These are phyloP conservation scores for Synergus itoensis DNA, from an alignment of 2,888 invertebrate species.

Conservation along the genomic window DNA sequence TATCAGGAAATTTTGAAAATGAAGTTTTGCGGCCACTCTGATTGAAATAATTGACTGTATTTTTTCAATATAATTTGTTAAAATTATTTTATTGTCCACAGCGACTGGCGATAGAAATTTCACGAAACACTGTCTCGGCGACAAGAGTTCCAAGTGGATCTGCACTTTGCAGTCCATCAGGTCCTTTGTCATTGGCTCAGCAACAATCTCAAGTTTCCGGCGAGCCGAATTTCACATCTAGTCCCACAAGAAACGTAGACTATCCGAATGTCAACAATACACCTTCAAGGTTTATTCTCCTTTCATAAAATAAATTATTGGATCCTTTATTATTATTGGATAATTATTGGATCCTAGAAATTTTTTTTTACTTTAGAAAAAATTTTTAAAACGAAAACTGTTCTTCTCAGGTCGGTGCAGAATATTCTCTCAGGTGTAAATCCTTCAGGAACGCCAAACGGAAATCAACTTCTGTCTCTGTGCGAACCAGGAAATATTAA, in stretches of 20 bases:
- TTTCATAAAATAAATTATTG: too few species aligned
- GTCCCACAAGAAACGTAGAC: conserved; percentile 62
- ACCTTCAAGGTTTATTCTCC: conserved; percentile 60
- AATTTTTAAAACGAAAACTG: neutral
- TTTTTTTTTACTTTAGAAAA: neutral
- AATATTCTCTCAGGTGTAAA: conserved; percentile 56
- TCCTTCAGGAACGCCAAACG: conserved; percentile 48
- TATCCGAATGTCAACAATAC: conserved; percentile 57
- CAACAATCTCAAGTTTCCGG: conserved; percentile 57
- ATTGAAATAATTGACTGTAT: neutral
- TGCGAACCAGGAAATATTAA: conserved; percentile 67
- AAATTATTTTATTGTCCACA: conserved; percentile 64
- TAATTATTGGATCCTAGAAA: too few species aligned
- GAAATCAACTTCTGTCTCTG: conserved; percentile 63
- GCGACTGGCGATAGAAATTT: conserved; percentile 85
- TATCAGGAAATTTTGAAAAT: too few species aligned
- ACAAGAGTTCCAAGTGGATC: conserved; percentile 69
- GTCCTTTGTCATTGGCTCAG: conserved; percentile 56
- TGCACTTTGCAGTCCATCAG: conserved; percentile 56
- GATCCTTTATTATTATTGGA: too few species aligned
- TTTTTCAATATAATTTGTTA: neutral
- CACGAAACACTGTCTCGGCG: conserved; percentile 83
- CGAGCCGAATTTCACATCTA: conserved; percentile 60
- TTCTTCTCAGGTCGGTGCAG: conserved; percentile 57
- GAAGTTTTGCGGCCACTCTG: too few species aligned